Conservation (phyloP, 2,113 vertebrate genomes). For the Phrynosoma platyrhinos region DNA sequence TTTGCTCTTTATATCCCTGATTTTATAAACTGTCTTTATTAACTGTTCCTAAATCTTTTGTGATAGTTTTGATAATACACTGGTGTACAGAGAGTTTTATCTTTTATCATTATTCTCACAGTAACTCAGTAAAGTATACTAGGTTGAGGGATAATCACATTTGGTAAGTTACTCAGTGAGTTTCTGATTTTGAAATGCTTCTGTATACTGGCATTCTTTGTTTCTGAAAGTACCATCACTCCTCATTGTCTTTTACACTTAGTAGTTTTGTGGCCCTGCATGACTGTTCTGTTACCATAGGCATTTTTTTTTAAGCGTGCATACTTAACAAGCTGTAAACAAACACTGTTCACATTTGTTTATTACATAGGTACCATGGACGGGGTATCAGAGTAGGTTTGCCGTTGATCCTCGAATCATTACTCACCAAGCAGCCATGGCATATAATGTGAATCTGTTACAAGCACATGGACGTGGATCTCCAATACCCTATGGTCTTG, state of each 20-base stretch:
- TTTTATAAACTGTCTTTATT: background rate
- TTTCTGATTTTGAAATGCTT: background rate
- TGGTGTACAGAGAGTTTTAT: background rate
- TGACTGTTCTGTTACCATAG: background rate
- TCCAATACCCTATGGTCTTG: constrained; percentile 90
- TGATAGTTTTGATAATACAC: background rate
- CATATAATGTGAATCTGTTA: constrained; percentile 96
- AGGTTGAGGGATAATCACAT: background rate
- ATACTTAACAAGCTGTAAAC: background rate
- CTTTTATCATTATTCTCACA: background rate
- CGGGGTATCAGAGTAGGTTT: constrained; percentile 96
- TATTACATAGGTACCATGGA: constrained; percentile 90
- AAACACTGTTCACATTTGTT: background rate
- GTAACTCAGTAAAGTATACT: background rate
- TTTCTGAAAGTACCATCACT: background rate
- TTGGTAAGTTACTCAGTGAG: background rate
- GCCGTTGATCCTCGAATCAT: constrained; percentile 96
- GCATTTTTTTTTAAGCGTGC: background rate
- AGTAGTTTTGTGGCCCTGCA: background rate
- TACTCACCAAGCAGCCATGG: constrained; percentile 96
- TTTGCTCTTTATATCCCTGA: background rate
- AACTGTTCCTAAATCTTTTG: background rate
- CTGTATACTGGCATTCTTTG: background rate
- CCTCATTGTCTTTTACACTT: background rate
- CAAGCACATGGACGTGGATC: constrained; percentile 93